Evolutionary conservation across 1,140 invertebrate genomes (phyloP).

Genomic region (Bombus polaris): DNA sequence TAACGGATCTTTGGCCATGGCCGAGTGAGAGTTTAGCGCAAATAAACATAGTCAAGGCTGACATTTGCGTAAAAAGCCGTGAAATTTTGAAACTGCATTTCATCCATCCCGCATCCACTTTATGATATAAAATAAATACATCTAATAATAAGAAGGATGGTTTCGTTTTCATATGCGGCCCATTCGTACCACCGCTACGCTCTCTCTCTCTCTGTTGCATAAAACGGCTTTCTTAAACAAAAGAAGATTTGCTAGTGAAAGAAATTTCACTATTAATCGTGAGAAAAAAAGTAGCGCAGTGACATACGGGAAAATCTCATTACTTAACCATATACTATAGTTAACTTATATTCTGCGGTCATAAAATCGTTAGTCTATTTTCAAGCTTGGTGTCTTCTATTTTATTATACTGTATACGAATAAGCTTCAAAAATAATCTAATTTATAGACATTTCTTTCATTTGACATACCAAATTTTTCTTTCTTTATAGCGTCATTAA

Average conservation of each 20-base stretch:
- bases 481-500: background rate
- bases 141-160: background rate
- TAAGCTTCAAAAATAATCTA: background rate
- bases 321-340: slow-evolving; percentile 26
- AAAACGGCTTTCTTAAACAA: slow-evolving; percentile 49
- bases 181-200: background rate
- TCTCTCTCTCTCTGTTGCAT: slow-evolving; percentile 40
- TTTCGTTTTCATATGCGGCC: background rate
- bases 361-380: slow-evolving; percentile 32
- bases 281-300: slow-evolving; percentile 42
- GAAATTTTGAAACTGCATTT: background rate
- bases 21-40: slow-evolving; percentile 62
- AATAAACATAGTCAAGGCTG: slow-evolving; percentile 70
- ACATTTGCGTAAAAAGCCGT: slow-evolving; percentile 38
- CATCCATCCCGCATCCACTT: too few relatives aligned
- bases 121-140: background rate
- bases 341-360: slow-evolving; percentile 1
- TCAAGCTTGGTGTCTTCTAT: background rate
- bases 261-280: slow-evolving; percentile 42
- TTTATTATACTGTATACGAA: background rate
- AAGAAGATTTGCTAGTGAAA: slow-evolving; percentile 43
- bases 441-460: background rate
- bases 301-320: slow-evolving; percentile 52
- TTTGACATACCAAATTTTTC: background rate
- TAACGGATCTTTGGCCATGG: slow-evolving; percentile 64